These are phyloP conservation scores for Ctenosaura bakeri DNA, from an alignment of 2,797 vertebrate species.

Conservation along the genomic window DNA sequence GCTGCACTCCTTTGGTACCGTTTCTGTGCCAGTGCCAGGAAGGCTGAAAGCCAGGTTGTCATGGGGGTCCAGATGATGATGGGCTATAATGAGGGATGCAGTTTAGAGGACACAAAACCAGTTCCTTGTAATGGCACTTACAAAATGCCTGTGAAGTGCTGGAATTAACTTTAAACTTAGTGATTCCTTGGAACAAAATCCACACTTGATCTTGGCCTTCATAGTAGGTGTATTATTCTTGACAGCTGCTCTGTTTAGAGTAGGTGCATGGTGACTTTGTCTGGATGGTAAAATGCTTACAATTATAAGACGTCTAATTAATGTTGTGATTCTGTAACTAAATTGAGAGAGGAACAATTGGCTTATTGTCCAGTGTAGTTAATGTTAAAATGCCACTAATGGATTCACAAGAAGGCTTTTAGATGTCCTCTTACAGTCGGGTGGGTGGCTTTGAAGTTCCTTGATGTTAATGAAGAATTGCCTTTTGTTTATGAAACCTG, in stretches of 20 bases:
- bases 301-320: conserved; percentile 4
- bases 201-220: conserved; percentile 19
- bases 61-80: too few species aligned
- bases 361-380: conserved; percentile 18
- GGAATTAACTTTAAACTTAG: background rate
- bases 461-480: conserved; percentile 29
- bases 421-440: background rate
- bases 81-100: background rate
- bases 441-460: conserved; percentile 11
- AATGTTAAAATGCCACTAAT: conserved; percentile 35
- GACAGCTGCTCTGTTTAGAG: background rate
- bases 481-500: conserved; percentile 32
- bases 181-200: background rate
- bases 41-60: background rate
- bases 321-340: conserved; percentile 2
- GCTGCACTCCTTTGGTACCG: too few species aligned
- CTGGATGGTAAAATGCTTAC: background rate
- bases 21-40: too few species aligned
- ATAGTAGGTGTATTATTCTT: background rate
- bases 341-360: conserved; percentile 16
- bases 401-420: conserved; percentile 1
- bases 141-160: background rate
- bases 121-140: background rate
- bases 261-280: conserved; percentile 1
- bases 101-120: background rate